Evolutionary conservation across 64 coral and sea anemone species (phyloP), one percentile per base, ranked within the genome.

Genomic region (Stichodactyla mertensii): DNA sequence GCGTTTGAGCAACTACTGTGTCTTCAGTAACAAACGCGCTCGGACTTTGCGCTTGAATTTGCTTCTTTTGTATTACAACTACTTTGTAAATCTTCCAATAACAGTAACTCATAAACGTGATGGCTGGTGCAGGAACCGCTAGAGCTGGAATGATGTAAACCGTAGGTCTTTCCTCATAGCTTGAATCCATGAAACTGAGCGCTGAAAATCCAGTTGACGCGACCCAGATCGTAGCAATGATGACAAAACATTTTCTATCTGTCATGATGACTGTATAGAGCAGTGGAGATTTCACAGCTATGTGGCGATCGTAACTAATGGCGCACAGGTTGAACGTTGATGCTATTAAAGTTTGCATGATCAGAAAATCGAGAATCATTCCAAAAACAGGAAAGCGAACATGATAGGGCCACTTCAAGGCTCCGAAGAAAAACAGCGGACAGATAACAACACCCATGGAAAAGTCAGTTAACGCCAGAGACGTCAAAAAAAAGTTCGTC

Each of bases 61-160:
- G 83, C 60, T 64, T 85, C 36, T 85, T 85, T 62, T 85, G 83
- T 58, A 57, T 55, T 28, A 85, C 1, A 24, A 64, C 83, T 7
- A 61, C 83, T 85, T 85, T 85, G 16, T 85, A 85, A 36, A 85
- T 85, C 16, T 64, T 52, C 83, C 83, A 85, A 56, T 85, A 85
- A 23, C 83, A 85, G 55, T 51, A 85, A 16, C 55, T 85, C 83
- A 85, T 85, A 24, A 85, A 85, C 4, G 83, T 61, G 16, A 85
- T 64, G 13, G 54, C 16, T 9, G 83, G 83, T 10, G 26, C 52
- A 24, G 83, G 83, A 1, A 85, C 83, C 6, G 60, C 16, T 16
- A 85, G 83, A 1, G 54, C 22, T 18, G 83, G 83, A 7, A 85
- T 85, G 7, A 85, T 36, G 31, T 85, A 85, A 12, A 62, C 55